These are phyloP conservation scores for Augiades crinisus DNA, from an alignment of 2,888 invertebrate genomes.

Conservation along the genomic window DNA sequence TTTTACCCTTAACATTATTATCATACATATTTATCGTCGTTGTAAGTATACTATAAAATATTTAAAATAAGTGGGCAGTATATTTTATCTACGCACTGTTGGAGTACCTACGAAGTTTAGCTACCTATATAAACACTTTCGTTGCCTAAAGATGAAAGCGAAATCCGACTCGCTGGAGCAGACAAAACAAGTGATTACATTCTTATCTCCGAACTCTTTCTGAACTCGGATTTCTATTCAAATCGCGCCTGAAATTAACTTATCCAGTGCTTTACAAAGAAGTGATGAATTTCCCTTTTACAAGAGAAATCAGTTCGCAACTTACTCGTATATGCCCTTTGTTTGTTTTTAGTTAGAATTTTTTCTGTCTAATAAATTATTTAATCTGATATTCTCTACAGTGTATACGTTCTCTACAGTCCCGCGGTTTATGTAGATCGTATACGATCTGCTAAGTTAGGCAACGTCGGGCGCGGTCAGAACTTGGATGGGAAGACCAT, in stretches of 20 bases:
- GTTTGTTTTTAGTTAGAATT: background rate
- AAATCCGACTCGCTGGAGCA: background rate
- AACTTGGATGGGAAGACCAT: too few species aligned
- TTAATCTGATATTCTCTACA: too few species aligned
- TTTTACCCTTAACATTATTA: too few species aligned
- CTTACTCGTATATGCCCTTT: background rate
- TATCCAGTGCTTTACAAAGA: background rate
- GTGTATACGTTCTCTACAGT: too few species aligned
- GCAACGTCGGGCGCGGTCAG: too few species aligned
- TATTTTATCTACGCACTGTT: too few species aligned
- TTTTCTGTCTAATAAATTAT: too few species aligned
- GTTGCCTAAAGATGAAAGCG: background rate
- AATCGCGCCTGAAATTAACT: background rate
- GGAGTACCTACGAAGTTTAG: background rate
- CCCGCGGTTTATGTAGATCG: too few species aligned
- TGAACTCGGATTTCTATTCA: slow-evolving; percentile 1
- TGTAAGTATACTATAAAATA: too few species aligned
- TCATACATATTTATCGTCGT: too few species aligned
- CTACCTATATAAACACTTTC: background rate
- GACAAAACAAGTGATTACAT: slow-evolving; percentile 3
- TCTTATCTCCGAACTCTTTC: background rate
- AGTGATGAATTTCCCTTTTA: background rate
- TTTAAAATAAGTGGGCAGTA: too few species aligned
- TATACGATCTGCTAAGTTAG: too few species aligned
- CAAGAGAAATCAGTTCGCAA: background rate